A percentile compares a stretch with the other conserved stretches of the same genome.
phyloP scores from a whole-genome alignment of 2,888 invertebrate species.

The Cryptosula pallasiana region DNA sequence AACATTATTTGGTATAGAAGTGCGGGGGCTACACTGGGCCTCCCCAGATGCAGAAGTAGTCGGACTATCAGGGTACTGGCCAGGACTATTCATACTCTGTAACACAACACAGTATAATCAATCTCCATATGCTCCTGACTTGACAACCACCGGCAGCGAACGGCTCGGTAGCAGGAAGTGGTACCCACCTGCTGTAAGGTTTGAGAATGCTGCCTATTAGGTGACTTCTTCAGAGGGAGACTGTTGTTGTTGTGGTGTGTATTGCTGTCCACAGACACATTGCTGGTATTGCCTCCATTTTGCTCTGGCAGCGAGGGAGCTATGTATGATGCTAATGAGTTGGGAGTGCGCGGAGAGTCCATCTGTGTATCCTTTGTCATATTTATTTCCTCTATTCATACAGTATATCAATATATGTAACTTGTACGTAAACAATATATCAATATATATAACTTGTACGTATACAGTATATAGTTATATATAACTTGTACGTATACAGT shows the following conservation, averaged over 20 bases:
- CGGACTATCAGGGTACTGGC: background rate
- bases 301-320: background rate
- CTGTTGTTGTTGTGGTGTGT: background rate
- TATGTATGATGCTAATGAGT: conserved; percentile 12
- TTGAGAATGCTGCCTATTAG: background rate
- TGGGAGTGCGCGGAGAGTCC: background rate
- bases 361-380: conserved; percentile 7
- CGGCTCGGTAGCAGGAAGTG: too few species aligned
- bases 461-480: too few species aligned
- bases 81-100: background rate
- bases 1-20: background rate
- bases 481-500: too few species aligned
- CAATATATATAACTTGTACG: too few species aligned
- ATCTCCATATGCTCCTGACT: background rate
- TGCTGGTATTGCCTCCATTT: background rate
- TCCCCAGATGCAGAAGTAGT: background rate
- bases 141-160: too few species aligned
- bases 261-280: background rate
- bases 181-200: too few species aligned
- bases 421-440: too few species aligned
- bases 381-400: background rate
- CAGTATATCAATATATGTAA: too few species aligned
- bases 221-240: background rate
- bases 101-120: background rate
- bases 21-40: background rate